phyloP scores from a whole-genome alignment of 2,888 invertebrate genomes.

The Steinernema carpocapsae region DNA sequence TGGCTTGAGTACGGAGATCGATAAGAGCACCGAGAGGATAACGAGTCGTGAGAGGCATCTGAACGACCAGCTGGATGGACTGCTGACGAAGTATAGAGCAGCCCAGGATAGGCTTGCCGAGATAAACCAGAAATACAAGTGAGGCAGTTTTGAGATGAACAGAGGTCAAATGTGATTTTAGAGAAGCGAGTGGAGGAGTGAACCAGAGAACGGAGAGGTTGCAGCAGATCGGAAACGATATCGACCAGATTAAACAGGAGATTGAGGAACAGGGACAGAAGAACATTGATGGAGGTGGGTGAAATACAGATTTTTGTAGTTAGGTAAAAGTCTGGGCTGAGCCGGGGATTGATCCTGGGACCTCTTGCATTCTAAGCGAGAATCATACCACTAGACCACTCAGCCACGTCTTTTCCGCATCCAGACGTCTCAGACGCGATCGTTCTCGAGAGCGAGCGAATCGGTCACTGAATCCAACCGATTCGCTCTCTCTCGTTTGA shows the following conservation, averaged over 20 bases:
- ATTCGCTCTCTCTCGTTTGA: neutral
- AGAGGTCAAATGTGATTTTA: neutral
- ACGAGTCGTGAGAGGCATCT: conserved; percentile 87
- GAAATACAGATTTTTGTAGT: neutral
- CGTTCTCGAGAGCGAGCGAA: neutral
- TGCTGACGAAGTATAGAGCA: conserved; percentile 80
- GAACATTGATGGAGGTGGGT: conserved; percentile 1
- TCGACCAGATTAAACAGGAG: neutral
- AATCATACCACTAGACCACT: no score
- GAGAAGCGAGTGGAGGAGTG: neutral
- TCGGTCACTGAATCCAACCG: neutral
- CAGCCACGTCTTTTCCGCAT: neutral
- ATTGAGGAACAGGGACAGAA: conserved; percentile 1
- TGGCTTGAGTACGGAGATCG: conserved; percentile 82
- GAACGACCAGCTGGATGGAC: conserved; percentile 84
- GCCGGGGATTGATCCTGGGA: no score
- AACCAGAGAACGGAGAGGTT: neutral
- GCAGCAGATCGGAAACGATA: conserved; percentile 5
- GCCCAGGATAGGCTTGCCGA: conserved; percentile 64
- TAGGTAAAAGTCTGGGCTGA: neutral
- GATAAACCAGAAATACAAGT: conserved; percentile 15
- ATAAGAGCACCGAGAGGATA: conserved; percentile 85
- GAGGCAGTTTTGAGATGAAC: neutral
- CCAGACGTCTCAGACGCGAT: neutral
- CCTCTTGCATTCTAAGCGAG: no score